A percentile compares a stretch with the other conserved stretches of the same genome.
Evolutionary conservation across 2,888 invertebrate genomes (phyloP).

Genomic region (Linnaemya tessellans): DNA sequence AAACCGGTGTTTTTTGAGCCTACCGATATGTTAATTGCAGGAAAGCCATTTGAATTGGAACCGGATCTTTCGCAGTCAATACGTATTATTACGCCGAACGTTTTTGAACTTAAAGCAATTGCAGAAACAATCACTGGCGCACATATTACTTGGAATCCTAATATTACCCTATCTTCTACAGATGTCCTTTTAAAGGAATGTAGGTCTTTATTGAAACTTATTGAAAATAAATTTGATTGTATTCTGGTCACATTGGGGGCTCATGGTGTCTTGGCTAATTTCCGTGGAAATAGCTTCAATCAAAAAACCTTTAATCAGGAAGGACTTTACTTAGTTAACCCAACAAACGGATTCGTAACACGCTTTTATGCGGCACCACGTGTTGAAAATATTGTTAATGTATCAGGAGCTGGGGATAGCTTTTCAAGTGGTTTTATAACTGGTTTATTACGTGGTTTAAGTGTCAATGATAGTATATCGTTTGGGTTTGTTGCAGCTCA

Average conservation of each 20-base stretch:
- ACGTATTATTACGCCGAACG: slow-evolving; percentile 90
- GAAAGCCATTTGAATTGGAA: slow-evolving; percentile 86
- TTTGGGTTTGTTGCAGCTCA: slow-evolving; percentile 87
- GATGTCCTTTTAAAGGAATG: slow-evolving; percentile 77
- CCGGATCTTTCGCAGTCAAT: slow-evolving; percentile 77
- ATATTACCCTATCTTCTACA: slow-evolving; percentile 24
- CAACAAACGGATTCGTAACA: slow-evolving; percentile 1
- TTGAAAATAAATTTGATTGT: slow-evolving; percentile 85
- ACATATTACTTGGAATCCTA: slow-evolving; percentile 64
- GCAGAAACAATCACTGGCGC: slow-evolving; percentile 83
- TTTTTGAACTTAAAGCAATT: slow-evolving; percentile 89
- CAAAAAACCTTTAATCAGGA: slow-evolving; percentile 69
- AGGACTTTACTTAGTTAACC: slow-evolving; percentile 60
- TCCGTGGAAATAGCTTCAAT: slow-evolving; percentile 72
- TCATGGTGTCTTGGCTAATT: slow-evolving; percentile 85
- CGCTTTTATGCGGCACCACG: slow-evolving; percentile 77
- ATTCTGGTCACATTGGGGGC: slow-evolving; percentile 87
- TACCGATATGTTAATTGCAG: slow-evolving; percentile 91
- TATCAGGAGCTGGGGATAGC: slow-evolving; percentile 93
- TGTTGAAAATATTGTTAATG: slow-evolving; percentile 85
- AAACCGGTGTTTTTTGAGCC: slow-evolving; percentile 96
- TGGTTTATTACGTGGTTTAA: slow-evolving; percentile 85
- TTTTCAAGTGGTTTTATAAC: slow-evolving; percentile 88
- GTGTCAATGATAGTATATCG: slow-evolving; percentile 86
- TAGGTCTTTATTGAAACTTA: slow-evolving; percentile 79